A percentile compares a stretch with the other conserved stretches of the same genome.
Evolutionary conservation across 2,797 vertebrate species (phyloP).

Genomic region (Gymnoscopelus microlampas): DNA sequence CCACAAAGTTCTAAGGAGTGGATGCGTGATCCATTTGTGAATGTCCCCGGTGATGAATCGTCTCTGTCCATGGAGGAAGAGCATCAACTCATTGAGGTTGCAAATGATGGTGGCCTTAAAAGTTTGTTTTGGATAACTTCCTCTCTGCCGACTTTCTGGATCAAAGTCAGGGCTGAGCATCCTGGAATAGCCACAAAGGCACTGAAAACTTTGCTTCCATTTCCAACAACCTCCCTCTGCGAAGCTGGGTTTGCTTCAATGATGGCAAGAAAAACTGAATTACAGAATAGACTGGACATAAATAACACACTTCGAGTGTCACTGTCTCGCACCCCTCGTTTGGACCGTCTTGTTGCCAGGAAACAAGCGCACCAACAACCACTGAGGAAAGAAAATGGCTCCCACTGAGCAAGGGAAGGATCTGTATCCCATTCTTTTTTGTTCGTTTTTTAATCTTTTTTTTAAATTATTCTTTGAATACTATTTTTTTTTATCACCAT

Average conservation of each 20-base stretch:
- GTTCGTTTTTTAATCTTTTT: too few species aligned
- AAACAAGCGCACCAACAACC: too few species aligned
- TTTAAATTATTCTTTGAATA: too few species aligned
- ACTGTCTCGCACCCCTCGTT: constrained; percentile 9
- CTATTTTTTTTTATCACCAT: too few species aligned
- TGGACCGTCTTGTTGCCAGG: too few species aligned
- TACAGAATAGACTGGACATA: constrained; percentile 23
- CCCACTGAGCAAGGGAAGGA: too few species aligned
- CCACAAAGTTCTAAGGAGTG: constrained; percentile 29
- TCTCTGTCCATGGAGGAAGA: constrained; percentile 23
- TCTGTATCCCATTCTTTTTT: too few species aligned
- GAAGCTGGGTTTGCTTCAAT: constrained; percentile 6
- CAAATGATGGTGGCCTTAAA: constrained; percentile 36
- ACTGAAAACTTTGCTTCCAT: too few species aligned
- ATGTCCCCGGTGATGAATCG: constrained; percentile 27
- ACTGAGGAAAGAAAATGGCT: too few species aligned
- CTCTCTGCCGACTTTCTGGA: too few species aligned
- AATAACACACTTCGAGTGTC: constrained; percentile 24
- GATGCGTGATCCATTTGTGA: constrained; percentile 40
- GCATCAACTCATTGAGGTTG: constrained; percentile 30
- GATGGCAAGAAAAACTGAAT: constrained; percentile 16
- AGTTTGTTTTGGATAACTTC: constrained; percentile 4
- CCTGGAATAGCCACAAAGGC: too few species aligned
- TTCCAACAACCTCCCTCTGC: neutral
- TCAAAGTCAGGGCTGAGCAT: too few species aligned